Base-by-base conservation (phyloP, 1,140 invertebrate species). In the Parapsyche elsis region DNA sequence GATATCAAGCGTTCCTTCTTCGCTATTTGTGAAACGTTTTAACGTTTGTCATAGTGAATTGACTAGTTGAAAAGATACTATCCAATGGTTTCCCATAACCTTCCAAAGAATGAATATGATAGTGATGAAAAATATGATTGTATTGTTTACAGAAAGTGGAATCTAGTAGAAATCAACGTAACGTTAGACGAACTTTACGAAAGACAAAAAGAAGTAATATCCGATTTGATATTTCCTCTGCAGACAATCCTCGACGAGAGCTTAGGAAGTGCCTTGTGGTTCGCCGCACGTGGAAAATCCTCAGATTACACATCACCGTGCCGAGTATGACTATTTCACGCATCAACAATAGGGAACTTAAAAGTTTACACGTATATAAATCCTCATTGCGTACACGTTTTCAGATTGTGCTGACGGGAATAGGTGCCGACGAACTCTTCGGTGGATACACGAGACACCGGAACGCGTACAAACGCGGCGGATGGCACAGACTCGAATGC, bases 391-490 rank as follows among this genome's bases (percentile, higher is more conserved):
- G 14, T 67, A 19, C 21, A 26, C 61, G 19, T 76, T 81, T 85
- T 16, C 83, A 95, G 93, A 91, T 98, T n/a, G 87, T 98, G 71
- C 87, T 99, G 64, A 88, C 96, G 84, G 98, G 98, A 26, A 96
- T 96, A 90, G 98, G 98, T 14, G 97, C 98, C 19, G 98, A 99
- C 92, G 98, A 99, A 90, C 91, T 98, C 84, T 94, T 99, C 85
- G 97, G 95, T 71, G 98, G 98, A 0, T 99, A 99, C 85, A 94
- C 92, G 64, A 92, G 97, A 82, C 97, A 99, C 85, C 90, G 96
- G 82, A 94, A 92, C 80, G 92, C 91, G 57, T 94, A 93, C 76
- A 92, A 91, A 84, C 89, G 90, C 14, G 86, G 88, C 44, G 93
- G 93, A 0, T 97, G 94, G 93, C 10, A 81, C 64, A 92, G 90